Evolutionary conservation across 2,888 invertebrate species (phyloP), one percentile per base, ranked within the genome.

Genomic region (Amiota communis): DNA sequence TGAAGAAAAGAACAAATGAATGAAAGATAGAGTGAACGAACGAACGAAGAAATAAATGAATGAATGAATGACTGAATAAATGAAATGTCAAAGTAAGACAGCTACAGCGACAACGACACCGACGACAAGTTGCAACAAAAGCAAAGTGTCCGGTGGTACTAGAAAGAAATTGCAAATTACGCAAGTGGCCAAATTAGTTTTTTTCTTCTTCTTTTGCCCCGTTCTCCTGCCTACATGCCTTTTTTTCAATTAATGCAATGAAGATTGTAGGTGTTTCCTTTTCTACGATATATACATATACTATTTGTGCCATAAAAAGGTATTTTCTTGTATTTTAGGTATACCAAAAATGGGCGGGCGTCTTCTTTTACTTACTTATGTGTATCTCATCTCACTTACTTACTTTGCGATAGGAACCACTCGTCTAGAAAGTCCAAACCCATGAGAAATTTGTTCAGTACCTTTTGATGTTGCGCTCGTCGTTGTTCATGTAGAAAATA

Each of bases 341-440:
- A 4, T 6, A 51, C 53, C 53, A 36, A 36, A 36, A 36, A 36
- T 36, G 36, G 53, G 53, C n/a, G 53, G n/a, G 12, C 12, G 13
- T 51, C 2, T 51, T 51, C 53, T n/a, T 51, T 8, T 51, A n/a
- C 13, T 4, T 3, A n/a, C 53, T 57, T 17, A 9, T 8, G 6
- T 59, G 12, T 49, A 23, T 61, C 9, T 11, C 3, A 49, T 20
- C 53, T 53, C 12, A 53, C 73, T 57, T 59, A 69, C 84, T 88
- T 88, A 88, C 88, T 89, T 89, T 89, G 89, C 78, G 88, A 89
- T 84, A 88, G 83, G 84, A 88, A 88, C 89, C 88, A 88, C 81
- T 88, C 88, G 80, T 89, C 88, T 81, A 89, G 85, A 87, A 88
- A 88, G 86, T 89, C 88, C 87, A 88, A 85, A 82, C 82, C 82